Percentiles rank a stretch among this genome's conserved stretches.
Conservation (phyloP, 2,888 invertebrate genomes). For the Lepidonotus clava region DNA sequence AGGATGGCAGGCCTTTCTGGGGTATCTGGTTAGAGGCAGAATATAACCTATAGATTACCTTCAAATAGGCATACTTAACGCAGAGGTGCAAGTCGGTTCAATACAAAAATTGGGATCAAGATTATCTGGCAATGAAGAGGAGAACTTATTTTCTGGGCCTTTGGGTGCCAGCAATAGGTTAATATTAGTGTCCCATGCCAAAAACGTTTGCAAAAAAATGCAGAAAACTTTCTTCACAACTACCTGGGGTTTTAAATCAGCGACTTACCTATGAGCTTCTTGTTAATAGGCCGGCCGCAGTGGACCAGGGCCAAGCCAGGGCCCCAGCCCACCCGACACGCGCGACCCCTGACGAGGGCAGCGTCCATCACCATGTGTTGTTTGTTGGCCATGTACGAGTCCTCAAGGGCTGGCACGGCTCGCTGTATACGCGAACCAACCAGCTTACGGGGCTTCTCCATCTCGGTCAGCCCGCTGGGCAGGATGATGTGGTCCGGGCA, state of each 20-base stretch:
- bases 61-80: not conserved
- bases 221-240: too few species aligned
- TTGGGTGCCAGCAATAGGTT: too few species aligned
- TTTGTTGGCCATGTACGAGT: slow-evolving; percentile 74
- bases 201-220: too few species aligned
- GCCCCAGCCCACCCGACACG: slow-evolving; percentile 89
- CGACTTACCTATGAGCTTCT: not conserved
- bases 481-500: slow-evolving; percentile 69
- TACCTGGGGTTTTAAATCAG: too few species aligned
- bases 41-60: too few species aligned
- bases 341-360: slow-evolving; percentile 79
- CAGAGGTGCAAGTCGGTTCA: too few species aligned
- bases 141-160: too few species aligned
- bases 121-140: not conserved
- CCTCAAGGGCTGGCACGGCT: slow-evolving; percentile 68
- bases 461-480: slow-evolving; percentile 71
- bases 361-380: slow-evolving; percentile 77
- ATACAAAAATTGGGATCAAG: not conserved
- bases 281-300: slow-evolving; percentile 73
- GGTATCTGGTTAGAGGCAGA: not conserved
- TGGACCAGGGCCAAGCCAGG: slow-evolving; percentile 84
- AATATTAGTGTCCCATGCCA: too few species aligned
- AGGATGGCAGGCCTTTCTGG: slow-evolving; percentile 23
- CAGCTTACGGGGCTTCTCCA: slow-evolving; percentile 66
- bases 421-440: slow-evolving; percentile 70